phyloP scores from a whole-genome alignment of 2,113 vertebrate genomes.

The Dolichotis patagonum region DNA sequence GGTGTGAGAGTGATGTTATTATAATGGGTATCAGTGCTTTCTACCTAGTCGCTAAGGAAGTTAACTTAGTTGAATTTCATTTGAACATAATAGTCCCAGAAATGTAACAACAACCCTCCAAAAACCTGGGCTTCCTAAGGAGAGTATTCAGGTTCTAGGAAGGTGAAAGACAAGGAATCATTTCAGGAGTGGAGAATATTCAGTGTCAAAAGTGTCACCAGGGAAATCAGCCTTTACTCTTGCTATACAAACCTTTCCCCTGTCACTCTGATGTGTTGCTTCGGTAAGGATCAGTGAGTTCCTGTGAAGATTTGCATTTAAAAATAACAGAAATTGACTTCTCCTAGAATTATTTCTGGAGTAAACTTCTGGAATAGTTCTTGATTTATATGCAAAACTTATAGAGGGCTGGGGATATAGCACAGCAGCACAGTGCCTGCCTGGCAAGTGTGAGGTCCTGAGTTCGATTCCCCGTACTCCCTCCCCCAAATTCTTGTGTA shows the following conservation, averaged over 20 bases:
- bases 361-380: constrained; percentile 25
- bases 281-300: rapidly evolving
- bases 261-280: not conserved
- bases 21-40: not conserved
- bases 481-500: not conserved
- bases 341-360: not conserved
- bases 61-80: not conserved
- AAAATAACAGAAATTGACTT: constrained; percentile 13
- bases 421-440: too few relatives aligned
- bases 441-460: too few relatives aligned
- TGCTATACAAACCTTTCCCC: too few relatives aligned
- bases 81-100: constrained; percentile 27
- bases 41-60: not conserved
- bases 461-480: too few relatives aligned
- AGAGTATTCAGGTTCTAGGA: not conserved
- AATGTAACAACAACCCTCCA: not conserved
- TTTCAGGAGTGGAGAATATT: not conserved
- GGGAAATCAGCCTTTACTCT: not conserved
- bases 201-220: not conserved
- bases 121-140: not conserved
- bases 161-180: not conserved
- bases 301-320: not conserved
- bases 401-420: too few relatives aligned
- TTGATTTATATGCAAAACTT: too few relatives aligned
- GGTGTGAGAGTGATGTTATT: not conserved